Evolutionary conservation across 2,797 vertebrate genomes (phyloP).

Genomic region (Adelosebastes latens): DNA sequence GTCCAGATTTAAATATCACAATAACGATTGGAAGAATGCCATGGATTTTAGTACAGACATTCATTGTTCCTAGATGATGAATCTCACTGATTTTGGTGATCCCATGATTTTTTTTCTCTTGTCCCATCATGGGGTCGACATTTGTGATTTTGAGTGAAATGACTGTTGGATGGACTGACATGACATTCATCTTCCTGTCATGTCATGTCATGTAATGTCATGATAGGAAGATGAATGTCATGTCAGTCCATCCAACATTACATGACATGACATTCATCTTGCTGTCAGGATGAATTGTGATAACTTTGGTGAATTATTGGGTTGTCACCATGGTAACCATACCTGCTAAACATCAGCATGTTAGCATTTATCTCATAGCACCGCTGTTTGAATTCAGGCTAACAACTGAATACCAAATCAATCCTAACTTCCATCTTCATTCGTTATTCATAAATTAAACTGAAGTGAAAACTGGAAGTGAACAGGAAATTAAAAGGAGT

Average conservation of each 20-base stretch:
- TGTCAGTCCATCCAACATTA: neutral
- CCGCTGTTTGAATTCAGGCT: neutral
- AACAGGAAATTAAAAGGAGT: neutral
- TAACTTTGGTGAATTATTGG: too few relatives aligned
- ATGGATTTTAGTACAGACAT: neutral
- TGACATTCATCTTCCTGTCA: neutral
- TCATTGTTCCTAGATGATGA: neutral
- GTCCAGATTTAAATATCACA: neutral
- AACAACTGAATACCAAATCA: neutral
- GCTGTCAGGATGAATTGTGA: neutral
- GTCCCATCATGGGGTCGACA: neutral
- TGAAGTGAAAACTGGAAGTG: conserved; percentile 1
- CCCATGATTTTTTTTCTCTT: neutral
- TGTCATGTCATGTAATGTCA: too few relatives aligned
- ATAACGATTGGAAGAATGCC: neutral
- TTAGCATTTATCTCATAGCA: neutral
- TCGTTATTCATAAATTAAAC: neutral
- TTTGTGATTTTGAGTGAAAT: neutral
- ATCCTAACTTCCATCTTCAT: neutral
- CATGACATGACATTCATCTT: too few relatives aligned
- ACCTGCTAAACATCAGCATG: neutral
- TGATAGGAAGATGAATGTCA: neutral
- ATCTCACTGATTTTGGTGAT: neutral
- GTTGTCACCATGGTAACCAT: neutral
- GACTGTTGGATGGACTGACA: neutral